phyloP scores from a whole-genome alignment of 1,140 invertebrate genomes.

The Nasonia giraulti region DNA sequence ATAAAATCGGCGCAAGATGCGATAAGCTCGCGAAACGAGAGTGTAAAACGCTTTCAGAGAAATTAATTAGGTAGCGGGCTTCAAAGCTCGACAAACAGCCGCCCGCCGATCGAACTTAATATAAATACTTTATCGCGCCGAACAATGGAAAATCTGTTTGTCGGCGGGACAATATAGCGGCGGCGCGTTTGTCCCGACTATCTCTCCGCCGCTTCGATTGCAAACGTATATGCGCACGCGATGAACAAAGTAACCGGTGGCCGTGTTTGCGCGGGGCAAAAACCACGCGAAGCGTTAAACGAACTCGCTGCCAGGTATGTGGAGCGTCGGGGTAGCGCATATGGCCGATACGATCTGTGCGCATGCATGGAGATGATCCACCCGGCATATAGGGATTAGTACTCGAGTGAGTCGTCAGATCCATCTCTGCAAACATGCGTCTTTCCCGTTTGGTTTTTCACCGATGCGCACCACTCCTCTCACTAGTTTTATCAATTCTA shows the following conservation, averaged over 20 bases:
- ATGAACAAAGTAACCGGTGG: slow-evolving; percentile 34
- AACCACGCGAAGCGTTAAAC: slow-evolving; percentile 51
- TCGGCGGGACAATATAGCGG: too few relatives aligned
- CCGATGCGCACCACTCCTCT: neutral
- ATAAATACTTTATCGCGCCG: neutral
- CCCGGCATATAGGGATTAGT: slow-evolving; percentile 65
- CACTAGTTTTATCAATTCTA: neutral
- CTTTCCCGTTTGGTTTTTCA: slow-evolving; percentile 29
- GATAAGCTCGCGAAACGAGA: too few relatives aligned
- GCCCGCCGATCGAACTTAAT: too few relatives aligned
- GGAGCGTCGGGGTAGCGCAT: neutral
- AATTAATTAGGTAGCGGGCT: too few relatives aligned
- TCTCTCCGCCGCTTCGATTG: slow-evolving; percentile 8
- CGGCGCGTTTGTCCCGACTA: neutral
- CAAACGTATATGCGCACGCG: neutral
- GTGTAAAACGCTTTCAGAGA: too few relatives aligned
- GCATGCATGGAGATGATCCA: slow-evolving; percentile 51
- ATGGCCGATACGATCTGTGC: neutral
- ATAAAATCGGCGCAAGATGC: too few relatives aligned
- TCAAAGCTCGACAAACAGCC: too few relatives aligned
- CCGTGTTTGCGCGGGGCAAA: slow-evolving; percentile 37
- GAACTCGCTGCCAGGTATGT: slow-evolving; percentile 36
- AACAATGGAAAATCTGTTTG: neutral
- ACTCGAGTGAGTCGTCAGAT: slow-evolving; percentile 71
- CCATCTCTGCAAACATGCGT: slow-evolving; percentile 68